These are phyloP conservation scores for Calypte anna DNA, from an alignment of 2,113 vertebrate genomes.

Conservation along the genomic window DNA sequence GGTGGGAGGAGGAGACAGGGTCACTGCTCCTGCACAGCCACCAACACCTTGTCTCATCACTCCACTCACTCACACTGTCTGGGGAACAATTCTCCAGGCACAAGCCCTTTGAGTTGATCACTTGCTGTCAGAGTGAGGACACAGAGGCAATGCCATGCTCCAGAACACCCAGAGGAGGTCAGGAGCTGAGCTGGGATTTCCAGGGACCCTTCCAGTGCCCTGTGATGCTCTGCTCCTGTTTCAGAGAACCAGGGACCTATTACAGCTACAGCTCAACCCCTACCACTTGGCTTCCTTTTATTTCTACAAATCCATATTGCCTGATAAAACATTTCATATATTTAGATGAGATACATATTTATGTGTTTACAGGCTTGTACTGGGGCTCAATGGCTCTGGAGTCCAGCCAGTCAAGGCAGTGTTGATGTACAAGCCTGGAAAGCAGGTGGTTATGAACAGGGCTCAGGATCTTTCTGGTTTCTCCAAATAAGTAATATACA, in stretches of 20 bases:
- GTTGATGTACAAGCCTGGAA: background rate
- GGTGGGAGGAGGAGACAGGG: background rate
- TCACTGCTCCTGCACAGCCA: background rate
- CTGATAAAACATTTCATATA: fast-evolving
- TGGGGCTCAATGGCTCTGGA: background rate
- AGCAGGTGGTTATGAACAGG: background rate
- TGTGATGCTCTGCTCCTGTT: background rate
- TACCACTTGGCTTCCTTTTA: background rate
- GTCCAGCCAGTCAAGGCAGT: background rate
- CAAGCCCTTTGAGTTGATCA: background rate
- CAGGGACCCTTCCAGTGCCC: background rate
- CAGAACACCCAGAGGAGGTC: background rate
- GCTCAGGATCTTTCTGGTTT: background rate
- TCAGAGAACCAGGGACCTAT: background rate
- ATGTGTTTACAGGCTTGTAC: background rate
- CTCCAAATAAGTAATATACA: background rate
- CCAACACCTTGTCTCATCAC: fast-evolving
- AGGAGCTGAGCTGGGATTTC: background rate
- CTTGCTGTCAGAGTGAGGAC: background rate
- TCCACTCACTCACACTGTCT: background rate
- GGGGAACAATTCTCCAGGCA: background rate
- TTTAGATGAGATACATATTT: background rate
- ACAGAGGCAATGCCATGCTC: background rate
- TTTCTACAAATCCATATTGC: background rate
- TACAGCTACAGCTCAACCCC: background rate